These are phyloP conservation scores for Delichon dasypus DNA, from an alignment of 2,797 vertebrate species.

Conservation along the genomic window DNA sequence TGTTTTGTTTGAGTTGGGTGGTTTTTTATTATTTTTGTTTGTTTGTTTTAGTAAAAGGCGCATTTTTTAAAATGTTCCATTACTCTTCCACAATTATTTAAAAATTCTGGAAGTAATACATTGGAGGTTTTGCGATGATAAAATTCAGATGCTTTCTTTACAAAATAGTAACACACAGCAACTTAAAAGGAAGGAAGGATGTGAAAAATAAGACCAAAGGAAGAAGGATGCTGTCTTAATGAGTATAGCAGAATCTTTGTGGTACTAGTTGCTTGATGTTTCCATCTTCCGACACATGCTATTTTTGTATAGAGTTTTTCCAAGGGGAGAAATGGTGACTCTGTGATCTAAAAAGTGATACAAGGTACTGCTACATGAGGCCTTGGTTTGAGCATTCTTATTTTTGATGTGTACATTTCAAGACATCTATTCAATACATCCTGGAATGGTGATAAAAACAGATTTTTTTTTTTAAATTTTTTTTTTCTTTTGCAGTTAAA, in stretches of 20 bases:
- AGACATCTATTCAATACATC: background rate
- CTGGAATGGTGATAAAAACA: background rate
- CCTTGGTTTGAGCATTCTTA: background rate
- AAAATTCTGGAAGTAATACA: background rate
- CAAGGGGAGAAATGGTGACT: background rate
- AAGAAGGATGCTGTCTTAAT: conserved; percentile 16
- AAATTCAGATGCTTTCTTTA: conserved; percentile 10
- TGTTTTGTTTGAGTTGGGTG: background rate
- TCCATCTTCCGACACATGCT: conserved; percentile 16
- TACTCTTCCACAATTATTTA: background rate
- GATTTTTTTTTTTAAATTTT: background rate
- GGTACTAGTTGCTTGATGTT: conserved; percentile 6
- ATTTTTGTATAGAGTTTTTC: conserved; percentile 18
- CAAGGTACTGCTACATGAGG: background rate
- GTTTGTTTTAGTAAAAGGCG: background rate
- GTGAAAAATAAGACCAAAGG: conserved; percentile 46
- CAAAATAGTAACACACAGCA: background rate
- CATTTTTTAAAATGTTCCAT: background rate
- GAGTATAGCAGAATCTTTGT: conserved; percentile 23
- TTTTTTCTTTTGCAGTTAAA: background rate
- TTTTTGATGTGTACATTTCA: background rate
- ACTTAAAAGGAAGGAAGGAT: conserved; percentile 37
- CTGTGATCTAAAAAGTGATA: background rate
- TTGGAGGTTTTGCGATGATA: conserved; percentile 2
- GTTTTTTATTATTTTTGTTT: too few species aligned